Base-by-base conservation (phyloP, 2,797 vertebrate genomes). In the Ambastaia sidthimunki region DNA sequence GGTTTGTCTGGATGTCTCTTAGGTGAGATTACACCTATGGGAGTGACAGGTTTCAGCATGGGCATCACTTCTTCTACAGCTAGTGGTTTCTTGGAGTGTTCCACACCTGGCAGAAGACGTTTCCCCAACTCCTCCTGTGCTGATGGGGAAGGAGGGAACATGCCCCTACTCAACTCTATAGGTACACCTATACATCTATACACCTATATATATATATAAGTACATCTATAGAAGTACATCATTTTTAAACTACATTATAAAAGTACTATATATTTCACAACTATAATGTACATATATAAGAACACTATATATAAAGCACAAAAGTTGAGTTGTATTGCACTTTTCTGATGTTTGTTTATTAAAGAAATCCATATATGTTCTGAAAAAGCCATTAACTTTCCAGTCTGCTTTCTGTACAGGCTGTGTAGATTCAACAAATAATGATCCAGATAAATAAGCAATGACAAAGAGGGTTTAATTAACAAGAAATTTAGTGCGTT, bases 41-140 rank as follows among this genome's bases (percentile, higher is more conserved):
- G 86, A n/a, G 87, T 89, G 80, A 89, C 86, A 19, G 88, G 88
- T 34, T 85, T 85, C 59, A 87, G 87, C n/a, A 68, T 89, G 69
- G 81, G 86, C 6, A 86, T 85, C 72, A 82, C 83, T 48, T 83
- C 80, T 37, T 89, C 85, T 7, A 83, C 75, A 44, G 62, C 87
- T 41, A 88, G 84, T 44, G 78, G 83, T 62, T 85, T 86, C 25
- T 75, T 74, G 47, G 88, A 87, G 28, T 84, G 75, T 81, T 70
- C 63, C 50, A 76, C 76, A 62, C 50, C 74, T 10, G 79, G 69
- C n/a, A 84, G 78, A 18, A 82, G 71, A 70, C 74, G 65, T 41
- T 34, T 74, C 71, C 57, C 69, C 60, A 50, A 80, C 31, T 57
- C 82, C 16, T 66, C 78, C 5, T 74, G 55, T 3, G 62, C 74